Conservation (phyloP, 2,113 vertebrate genomes). For the Pseudolaguvia tuberculata region DNA sequence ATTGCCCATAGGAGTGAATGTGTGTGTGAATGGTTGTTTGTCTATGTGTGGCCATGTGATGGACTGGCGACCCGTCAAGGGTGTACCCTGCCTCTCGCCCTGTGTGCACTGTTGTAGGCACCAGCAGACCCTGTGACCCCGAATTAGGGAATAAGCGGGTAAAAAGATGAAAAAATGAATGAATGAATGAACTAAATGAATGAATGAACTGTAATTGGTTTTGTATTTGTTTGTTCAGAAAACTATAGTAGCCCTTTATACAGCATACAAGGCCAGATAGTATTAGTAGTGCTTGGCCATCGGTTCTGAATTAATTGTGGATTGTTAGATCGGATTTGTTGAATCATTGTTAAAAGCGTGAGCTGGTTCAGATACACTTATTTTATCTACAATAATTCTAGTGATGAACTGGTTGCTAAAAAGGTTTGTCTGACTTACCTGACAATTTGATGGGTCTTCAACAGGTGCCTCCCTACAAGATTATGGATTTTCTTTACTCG, state of each 20-base stretch:
- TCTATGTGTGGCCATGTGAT: no score
- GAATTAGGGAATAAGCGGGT: no score
- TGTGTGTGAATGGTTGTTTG: no score
- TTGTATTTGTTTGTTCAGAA: not conserved
- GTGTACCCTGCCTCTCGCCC: no score
- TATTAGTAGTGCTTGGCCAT: not conserved
- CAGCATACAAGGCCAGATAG: not conserved
- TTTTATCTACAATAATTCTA: not conserved
- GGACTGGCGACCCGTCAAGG: no score
- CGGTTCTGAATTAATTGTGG: not conserved
- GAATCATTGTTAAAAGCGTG: not conserved
- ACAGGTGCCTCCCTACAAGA: not conserved
- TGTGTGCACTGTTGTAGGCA: no score
- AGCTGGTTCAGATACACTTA: not conserved
- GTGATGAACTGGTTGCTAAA: not conserved
- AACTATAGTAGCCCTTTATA: not conserved
- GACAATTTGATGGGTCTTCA: slow-evolving; percentile 4
- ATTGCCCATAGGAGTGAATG: no score
- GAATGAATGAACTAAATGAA: no score
- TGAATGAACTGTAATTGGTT: not conserved
- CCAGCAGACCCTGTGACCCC: no score
- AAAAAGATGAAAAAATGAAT: no score
- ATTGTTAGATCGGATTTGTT: no score
- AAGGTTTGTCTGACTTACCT: slow-evolving; percentile 29
- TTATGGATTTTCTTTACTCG: not conserved